These are phyloP conservation scores for Rutpela maculata DNA, from an alignment of 2,888 invertebrate species.

Conservation along the genomic window DNA sequence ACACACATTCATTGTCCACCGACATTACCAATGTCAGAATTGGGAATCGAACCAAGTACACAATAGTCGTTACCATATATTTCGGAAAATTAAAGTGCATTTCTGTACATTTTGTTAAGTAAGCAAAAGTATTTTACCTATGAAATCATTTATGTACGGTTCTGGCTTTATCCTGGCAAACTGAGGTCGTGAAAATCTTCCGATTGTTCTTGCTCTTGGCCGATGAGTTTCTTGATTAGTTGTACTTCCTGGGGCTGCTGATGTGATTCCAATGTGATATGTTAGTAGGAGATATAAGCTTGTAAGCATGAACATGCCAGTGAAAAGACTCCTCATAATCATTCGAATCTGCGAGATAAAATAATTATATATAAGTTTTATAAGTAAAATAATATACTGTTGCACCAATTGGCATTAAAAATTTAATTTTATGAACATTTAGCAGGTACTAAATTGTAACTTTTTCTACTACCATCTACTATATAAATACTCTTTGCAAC, in stretches of 20 bases:
- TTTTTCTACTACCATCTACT: no score
- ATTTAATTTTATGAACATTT: no score
- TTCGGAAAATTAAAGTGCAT: no score
- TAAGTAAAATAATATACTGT: no score
- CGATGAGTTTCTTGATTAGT: constrained; percentile 54
- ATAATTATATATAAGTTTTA: not conserved
- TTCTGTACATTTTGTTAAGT: no score
- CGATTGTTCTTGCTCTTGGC: constrained; percentile 57
- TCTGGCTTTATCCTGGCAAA: constrained; percentile 64
- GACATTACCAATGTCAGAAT: no score
- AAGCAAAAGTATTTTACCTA: constrained; percentile 59
- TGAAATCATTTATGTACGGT: constrained; percentile 63
- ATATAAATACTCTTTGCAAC: no score
- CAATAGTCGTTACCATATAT: no score
- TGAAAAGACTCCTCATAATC: constrained; percentile 51
- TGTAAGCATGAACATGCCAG: constrained; percentile 55
- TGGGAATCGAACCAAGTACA: no score
- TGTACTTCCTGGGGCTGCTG: constrained; percentile 49
- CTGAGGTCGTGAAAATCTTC: constrained; percentile 58
- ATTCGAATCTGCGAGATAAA: constrained; percentile 35
- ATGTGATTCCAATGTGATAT: constrained; percentile 52
- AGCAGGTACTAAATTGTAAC: not conserved
- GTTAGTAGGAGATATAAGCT: constrained; percentile 56
- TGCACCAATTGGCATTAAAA: no score
- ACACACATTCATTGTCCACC: no score